Percentiles rank a stretch among this genome's conserved stretches.
Evolutionary conservation across 2,797 vertebrate genomes (phyloP).

Genomic region (Graptemys geographica): DNA sequence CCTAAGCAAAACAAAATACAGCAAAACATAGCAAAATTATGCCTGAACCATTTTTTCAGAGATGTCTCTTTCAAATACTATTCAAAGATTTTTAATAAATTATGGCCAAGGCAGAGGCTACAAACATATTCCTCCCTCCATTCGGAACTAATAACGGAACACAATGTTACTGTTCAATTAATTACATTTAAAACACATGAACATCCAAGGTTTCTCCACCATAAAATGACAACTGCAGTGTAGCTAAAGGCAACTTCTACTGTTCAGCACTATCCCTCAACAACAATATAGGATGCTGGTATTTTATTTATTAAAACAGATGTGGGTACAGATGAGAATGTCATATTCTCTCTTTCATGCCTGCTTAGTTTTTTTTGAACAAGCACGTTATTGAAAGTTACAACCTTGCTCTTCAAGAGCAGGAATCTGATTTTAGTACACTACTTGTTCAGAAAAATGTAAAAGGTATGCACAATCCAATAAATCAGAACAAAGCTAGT

Average conservation of each 20-base stretch:
- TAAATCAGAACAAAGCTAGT: neutral
- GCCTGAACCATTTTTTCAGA: neutral
- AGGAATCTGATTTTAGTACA: neutral
- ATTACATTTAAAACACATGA: neutral
- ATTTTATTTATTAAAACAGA: neutral
- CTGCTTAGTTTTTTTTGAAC: neutral
- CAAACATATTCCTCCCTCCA: neutral
- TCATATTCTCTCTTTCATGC: neutral
- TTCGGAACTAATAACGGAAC: neutral
- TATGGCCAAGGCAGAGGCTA: neutral
- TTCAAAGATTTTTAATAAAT: neutral
- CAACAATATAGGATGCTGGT: neutral
- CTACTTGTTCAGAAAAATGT: neutral
- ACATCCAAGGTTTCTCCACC: neutral
- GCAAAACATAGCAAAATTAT: neutral
- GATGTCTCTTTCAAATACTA: neutral
- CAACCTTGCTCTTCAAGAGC: neutral
- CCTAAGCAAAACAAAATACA: conserved; percentile 79
- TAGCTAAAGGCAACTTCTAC: neutral
- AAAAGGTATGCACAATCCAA: neutral
- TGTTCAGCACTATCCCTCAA: neutral
- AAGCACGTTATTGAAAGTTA: neutral
- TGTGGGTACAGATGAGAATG: neutral
- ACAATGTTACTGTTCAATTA: neutral
- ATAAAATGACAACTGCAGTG: neutral